Evolutionary conservation across 2,888 invertebrate species (phyloP).

Genomic region (Parasteatoda lunata): DNA sequence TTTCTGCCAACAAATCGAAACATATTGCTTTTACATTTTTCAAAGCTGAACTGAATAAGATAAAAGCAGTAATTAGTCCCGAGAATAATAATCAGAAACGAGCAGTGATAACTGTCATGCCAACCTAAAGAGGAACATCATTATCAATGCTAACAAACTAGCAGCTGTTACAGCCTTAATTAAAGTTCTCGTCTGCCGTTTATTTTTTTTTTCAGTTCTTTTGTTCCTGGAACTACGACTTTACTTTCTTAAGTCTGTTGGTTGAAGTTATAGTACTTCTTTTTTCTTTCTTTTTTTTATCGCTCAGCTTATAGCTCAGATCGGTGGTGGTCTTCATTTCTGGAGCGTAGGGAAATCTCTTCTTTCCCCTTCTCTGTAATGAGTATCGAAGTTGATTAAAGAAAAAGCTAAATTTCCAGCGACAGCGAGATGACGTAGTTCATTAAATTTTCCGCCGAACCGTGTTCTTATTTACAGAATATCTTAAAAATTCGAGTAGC

Average conservation of each 20-base stretch:
- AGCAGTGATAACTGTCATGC: constrained; percentile 43
- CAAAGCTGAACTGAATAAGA: constrained; percentile 16
- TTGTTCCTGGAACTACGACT: constrained; percentile 32
- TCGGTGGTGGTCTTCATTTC: neutral
- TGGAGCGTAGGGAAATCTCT: constrained; percentile 23
- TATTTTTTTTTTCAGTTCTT: constrained; percentile 7
- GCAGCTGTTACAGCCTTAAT: constrained; percentile 60
- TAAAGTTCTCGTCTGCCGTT: constrained; percentile 32
- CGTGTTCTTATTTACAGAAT: constrained; percentile 37
- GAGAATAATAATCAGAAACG: constrained; percentile 14
- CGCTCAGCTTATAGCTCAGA: neutral
- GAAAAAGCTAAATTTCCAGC: constrained; percentile 26
- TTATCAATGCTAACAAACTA: constrained; percentile 53
- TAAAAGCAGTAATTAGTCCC: constrained; percentile 45
- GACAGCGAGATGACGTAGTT: constrained; percentile 23
- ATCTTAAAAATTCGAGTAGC: constrained; percentile 30
- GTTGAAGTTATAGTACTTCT: neutral
- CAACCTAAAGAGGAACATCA: constrained; percentile 29
- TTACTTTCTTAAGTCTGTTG: neutral
- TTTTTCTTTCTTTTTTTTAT: constrained; percentile 19
- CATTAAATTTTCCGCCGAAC: constrained; percentile 46
- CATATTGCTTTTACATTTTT: constrained; percentile 18
- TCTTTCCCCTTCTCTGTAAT: constrained; percentile 17
- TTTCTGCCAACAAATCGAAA: constrained; percentile 24
- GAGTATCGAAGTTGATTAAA: constrained; percentile 50